A percentile compares a stretch with the other conserved stretches of the same genome.
phyloP scores from a whole-genome alignment of 64 coral and sea anemone species.

The Anthopleura sola region DNA sequence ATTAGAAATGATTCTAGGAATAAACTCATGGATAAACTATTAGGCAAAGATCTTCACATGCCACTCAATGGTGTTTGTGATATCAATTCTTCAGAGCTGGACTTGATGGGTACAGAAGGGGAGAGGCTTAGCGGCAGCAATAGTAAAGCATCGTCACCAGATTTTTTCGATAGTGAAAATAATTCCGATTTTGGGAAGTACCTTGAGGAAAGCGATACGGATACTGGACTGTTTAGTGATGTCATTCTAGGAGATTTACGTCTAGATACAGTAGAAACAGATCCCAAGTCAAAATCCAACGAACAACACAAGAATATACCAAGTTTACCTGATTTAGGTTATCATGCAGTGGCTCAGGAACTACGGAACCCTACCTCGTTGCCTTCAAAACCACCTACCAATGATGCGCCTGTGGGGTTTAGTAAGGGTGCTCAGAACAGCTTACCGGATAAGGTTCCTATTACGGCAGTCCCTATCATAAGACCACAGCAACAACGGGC shows the following conservation, averaged over 20 bases:
- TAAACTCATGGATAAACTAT: slow-evolving; percentile 67
- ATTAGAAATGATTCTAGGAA: slow-evolving; percentile 38
- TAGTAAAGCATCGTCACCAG: slow-evolving; percentile 49
- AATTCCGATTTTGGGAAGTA: slow-evolving; percentile 78
- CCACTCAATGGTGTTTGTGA: slow-evolving; percentile 64
- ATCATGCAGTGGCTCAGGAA: slow-evolving; percentile 22
- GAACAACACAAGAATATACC: background rate
- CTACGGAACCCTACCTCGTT: background rate
- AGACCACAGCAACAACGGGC: background rate
- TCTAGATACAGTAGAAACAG: slow-evolving; percentile 56
- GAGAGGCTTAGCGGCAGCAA: slow-evolving; percentile 53
- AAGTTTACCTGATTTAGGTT: slow-evolving; percentile 30
- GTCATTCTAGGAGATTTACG: slow-evolving; percentile 55
- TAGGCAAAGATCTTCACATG: slow-evolving; percentile 58
- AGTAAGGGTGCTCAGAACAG: slow-evolving; percentile 1
- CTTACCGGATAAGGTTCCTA: slow-evolving; percentile 18
- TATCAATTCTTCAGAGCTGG: slow-evolving; percentile 50
- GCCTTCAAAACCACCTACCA: background rate
- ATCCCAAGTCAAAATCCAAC: background rate
- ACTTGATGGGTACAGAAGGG: slow-evolving; percentile 45
- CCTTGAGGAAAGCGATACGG: slow-evolving; percentile 64
- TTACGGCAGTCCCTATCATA: background rate
- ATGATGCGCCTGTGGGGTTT: background rate
- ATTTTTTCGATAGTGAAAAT: slow-evolving; percentile 66
- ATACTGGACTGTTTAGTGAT: slow-evolving; percentile 71